These are phyloP conservation scores for Ylistrum balloti DNA, from an alignment of 1,140 invertebrate genomes.

Conservation along the genomic window DNA sequence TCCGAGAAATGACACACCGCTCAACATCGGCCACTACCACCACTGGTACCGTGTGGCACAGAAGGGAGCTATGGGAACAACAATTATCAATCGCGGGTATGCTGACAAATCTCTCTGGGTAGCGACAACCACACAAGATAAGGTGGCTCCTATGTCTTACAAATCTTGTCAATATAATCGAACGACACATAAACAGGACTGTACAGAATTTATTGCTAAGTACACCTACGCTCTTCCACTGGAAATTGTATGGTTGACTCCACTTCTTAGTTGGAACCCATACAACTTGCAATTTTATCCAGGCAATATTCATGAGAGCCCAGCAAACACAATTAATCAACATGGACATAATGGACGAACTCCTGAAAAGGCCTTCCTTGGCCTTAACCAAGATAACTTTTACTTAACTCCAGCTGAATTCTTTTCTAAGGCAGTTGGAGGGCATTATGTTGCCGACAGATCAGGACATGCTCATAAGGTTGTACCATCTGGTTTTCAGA, in stretches of 20 bases:
- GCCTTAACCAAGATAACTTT: conserved; percentile 59
- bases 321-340: conserved; percentile 41
- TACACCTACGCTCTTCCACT: conserved; percentile 74
- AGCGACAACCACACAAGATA: conserved; percentile 65
- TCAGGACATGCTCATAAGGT: conserved; percentile 61
- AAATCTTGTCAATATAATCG: conserved; percentile 48
- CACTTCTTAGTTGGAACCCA: conserved; percentile 74
- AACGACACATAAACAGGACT: conserved; percentile 51
- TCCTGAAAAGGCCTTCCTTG: conserved; percentile 69
- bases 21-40: conserved; percentile 66
- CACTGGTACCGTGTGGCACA: conserved; percentile 61
- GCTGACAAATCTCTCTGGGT: conserved; percentile 69
- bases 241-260: conserved; percentile 75
- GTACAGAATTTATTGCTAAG: conserved; percentile 52
- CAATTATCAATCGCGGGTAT: conserved; percentile 64
- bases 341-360: conserved; percentile 64
- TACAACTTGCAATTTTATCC: conserved; percentile 60
- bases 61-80: conserved; percentile 68
- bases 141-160: conserved; percentile 57
- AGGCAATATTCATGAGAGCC: not conserved
- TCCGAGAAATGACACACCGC: conserved; percentile 30
- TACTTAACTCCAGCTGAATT: conserved; percentile 72
- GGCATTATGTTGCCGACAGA: conserved; percentile 63
- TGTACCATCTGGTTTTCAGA: conserved; percentile 66
- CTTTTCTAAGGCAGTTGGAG: conserved; percentile 54